Base-by-base conservation (phyloP, 30 jellyfish, hydroid and myxozoan genomes). In the Aurelia coerulea region DNA sequence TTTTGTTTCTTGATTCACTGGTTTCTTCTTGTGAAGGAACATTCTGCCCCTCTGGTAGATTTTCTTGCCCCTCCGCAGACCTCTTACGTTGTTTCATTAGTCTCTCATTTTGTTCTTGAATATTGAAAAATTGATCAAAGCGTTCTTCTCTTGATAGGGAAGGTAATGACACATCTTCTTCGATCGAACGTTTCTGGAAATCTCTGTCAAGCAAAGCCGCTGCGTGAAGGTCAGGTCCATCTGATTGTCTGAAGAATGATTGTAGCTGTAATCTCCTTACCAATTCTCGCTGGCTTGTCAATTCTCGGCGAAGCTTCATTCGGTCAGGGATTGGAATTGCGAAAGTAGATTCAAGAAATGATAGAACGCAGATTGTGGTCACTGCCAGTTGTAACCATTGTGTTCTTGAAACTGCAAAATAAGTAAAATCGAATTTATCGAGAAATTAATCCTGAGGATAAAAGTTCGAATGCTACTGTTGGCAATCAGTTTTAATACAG, bases 221-320 rank as follows among this genome's bases (percentile, higher is more conserved):
- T 1, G 88, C 87, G 35, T 80, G 89, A 33, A 64, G 65, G 54
- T 80, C 91, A 6, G 23, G 74, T 19, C 68, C 88, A 35, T 81
- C 91, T 17, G 85, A 49, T 34, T 77, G 67, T 56, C 85, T 62
- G n/a, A 88, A 75, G 74, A 94, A 76, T 13, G 97, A 62, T 59
- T 89, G 98, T 46, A 94, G 91, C 65, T 94, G 97, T 0, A 92
- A 73, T 58, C 80, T 71, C 64, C 92, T 65, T 19, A 94, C 98
- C 17, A 70, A 88, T 65, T 94, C 98, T 69, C 98, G 80, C 49
- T 79, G 86, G 59, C 85, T 69, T 29, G 96, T 63, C 35, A 88
- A 23, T 33, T 76, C 85, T 39, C 96, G 41, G 67, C 91, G 89
- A 9, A 73, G 50, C 32, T 65, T 65, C 84, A 69, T 87, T 68